Evolutionary conservation across 2,888 invertebrate genomes (phyloP).

Genomic region (Synanthedon formicaeformis): DNA sequence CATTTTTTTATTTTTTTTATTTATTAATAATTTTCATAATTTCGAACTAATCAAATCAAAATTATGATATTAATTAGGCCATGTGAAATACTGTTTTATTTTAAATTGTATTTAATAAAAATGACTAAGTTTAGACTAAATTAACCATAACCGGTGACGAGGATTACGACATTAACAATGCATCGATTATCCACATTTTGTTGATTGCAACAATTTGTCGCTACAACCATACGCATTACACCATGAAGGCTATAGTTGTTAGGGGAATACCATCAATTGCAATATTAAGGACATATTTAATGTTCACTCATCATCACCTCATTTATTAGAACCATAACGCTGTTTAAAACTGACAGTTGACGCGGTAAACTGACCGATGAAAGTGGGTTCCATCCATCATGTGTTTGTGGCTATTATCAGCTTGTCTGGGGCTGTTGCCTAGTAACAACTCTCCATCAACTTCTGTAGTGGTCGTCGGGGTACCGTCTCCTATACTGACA

Average conservation of each 20-base stretch:
- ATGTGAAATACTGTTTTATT: too few species aligned
- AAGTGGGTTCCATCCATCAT: slow-evolving; percentile 18
- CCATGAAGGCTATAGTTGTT: slow-evolving; percentile 64
- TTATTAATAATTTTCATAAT: too few species aligned
- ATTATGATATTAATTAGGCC: too few species aligned
- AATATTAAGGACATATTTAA: slow-evolving; percentile 55
- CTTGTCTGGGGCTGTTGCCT: slow-evolving; percentile 56
- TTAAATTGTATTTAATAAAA: too few species aligned
- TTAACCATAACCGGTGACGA: slow-evolving; percentile 15
- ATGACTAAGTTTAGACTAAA: neutral
- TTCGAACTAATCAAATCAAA: too few species aligned
- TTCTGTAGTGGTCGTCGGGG: slow-evolving; percentile 38
- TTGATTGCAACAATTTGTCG: slow-evolving; percentile 64
- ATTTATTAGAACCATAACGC: slow-evolving; percentile 20
- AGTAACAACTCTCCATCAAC: slow-evolving; percentile 33
- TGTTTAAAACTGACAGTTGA: neutral
- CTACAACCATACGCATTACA: slow-evolving; percentile 48
- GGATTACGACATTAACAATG: slow-evolving; percentile 33
- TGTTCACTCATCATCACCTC: slow-evolving; percentile 35
- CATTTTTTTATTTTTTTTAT: too few species aligned
- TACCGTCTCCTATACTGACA: slow-evolving; percentile 48
- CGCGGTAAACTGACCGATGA: neutral
- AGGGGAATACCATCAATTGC: slow-evolving; percentile 58
- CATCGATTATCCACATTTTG: slow-evolving; percentile 55
- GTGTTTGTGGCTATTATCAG: slow-evolving; percentile 64